Evolutionary conservation across 2,888 invertebrate genomes (phyloP).

Genomic region (Ichneumoninae sp.): DNA sequence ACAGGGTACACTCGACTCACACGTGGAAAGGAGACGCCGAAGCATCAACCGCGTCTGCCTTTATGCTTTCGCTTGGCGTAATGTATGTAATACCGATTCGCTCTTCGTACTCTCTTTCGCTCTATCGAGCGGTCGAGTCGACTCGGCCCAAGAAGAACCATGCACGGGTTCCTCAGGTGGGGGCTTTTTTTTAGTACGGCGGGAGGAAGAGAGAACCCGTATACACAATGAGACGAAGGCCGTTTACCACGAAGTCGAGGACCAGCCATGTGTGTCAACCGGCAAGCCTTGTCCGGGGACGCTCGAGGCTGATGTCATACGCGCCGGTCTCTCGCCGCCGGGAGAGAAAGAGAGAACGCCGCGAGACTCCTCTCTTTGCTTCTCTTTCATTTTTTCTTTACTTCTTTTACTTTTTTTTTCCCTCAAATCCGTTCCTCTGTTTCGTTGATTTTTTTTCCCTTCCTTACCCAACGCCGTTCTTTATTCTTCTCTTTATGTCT

Average conservation of each 20-base stretch:
- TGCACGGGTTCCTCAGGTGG: constrained; percentile 54
- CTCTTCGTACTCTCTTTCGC: neutral
- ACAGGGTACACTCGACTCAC: constrained; percentile 1
- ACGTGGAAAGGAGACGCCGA: constrained; percentile 5
- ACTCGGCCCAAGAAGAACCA: constrained; percentile 10
- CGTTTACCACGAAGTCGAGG: constrained; percentile 69
- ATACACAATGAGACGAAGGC: constrained; percentile 61
- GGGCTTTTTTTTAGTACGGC: neutral
- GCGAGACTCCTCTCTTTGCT: constrained; percentile 46
- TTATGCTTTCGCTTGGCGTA: constrained; percentile 35
- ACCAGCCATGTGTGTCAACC: constrained; percentile 72
- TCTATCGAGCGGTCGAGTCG: neutral
- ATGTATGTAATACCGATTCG: constrained; percentile 20
- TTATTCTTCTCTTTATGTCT: constrained; percentile 46
- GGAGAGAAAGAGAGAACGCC: constrained; percentile 40
- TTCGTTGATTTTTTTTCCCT: constrained; percentile 4
- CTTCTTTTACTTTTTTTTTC: constrained; percentile 27
- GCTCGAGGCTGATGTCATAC: constrained; percentile 72
- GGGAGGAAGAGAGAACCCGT: constrained; percentile 41
- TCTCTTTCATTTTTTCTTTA: constrained; percentile 21
- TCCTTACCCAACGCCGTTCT: constrained; percentile 6
- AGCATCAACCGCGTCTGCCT: constrained; percentile 22
- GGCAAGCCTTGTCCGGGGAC: constrained; percentile 72
- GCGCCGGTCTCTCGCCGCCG: constrained; percentile 60
- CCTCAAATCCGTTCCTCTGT: constrained; percentile 28